Evolutionary conservation across 2,888 invertebrate species (phyloP).

Genomic region (Melanostoma mellinum): DNA sequence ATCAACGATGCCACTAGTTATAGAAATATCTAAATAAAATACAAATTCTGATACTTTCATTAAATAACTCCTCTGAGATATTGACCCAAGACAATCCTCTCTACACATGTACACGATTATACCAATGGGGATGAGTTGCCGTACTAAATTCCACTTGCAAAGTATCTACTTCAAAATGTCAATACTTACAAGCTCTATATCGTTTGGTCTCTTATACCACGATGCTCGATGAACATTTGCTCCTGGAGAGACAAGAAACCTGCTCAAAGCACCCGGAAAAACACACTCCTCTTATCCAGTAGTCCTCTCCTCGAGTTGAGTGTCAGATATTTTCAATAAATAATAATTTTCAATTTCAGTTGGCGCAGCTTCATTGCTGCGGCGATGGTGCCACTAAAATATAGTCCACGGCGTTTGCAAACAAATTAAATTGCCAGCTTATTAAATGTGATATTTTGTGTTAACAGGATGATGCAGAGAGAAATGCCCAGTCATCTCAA

Average conservation of each 20-base stretch:
- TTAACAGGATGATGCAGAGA: conserved; percentile 51
- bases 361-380: not conserved
- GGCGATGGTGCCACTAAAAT: conserved; percentile 40
- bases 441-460: conserved; percentile 71
- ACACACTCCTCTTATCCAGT: conserved; percentile 34
- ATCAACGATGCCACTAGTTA: too few species aligned
- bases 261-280: conserved; percentile 33
- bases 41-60: not conserved
- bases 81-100: conserved; percentile 10
- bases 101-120: not conserved
- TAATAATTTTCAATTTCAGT: conserved; percentile 68
- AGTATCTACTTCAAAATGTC: conserved; percentile 61
- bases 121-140: conserved; percentile 39
- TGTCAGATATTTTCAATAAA: conserved; percentile 65
- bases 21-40: not conserved
- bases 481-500: conserved; percentile 13
- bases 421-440: conserved; percentile 71
- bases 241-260: conserved; percentile 44
- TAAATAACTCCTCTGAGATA: conserved; percentile 30
- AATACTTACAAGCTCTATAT: conserved; percentile 58
- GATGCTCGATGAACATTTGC: conserved; percentile 64
- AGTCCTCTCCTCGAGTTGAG: conserved; percentile 31
- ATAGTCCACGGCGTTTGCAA: conserved; percentile 69
- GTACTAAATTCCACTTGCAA: conserved; percentile 52
- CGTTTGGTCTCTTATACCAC: conserved; percentile 23